Conservation (phyloP, 35 echinoderm and acorn worm genomes). For the Heliocidaris tuberculata region DNA sequence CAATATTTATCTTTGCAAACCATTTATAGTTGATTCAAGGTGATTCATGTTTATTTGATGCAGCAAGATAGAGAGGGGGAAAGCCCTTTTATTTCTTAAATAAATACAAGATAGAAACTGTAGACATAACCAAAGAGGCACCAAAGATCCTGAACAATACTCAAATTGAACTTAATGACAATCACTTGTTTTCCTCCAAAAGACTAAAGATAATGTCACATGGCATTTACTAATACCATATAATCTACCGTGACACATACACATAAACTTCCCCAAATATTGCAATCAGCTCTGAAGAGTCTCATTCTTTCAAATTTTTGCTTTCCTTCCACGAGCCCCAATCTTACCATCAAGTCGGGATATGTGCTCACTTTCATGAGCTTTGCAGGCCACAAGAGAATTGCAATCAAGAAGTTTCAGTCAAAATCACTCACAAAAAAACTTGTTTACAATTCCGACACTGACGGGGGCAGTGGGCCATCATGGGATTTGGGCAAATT, state of each 20-base stretch:
- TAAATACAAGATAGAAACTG: neutral
- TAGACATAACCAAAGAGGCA: neutral
- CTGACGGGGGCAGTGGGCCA: neutral
- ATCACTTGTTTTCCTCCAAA: neutral
- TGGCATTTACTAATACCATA: neutral
- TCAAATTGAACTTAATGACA: neutral
- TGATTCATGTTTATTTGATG: neutral
- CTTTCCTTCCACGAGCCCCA: neutral
- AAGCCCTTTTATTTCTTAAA: neutral
- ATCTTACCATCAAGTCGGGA: neutral
- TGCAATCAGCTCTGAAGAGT: neutral
- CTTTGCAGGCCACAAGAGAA: neutral
- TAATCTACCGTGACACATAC: conserved; percentile 3
- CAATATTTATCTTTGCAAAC: neutral
- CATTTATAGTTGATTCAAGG: neutral
- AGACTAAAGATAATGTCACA: neutral
- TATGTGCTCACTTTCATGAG: neutral
- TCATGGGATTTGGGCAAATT: conserved; percentile 3
- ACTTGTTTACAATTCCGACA: neutral
- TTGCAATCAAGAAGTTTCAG: neutral
- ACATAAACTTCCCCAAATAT: neutral
- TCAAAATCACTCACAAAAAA: conserved; percentile 6
- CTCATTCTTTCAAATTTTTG: neutral
- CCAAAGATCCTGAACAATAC: neutral
- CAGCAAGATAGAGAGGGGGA: neutral